Percentiles rank a stretch among this genome's conserved stretches.
Conservation (phyloP, 2,888 invertebrate species). For the Diabrotica balteata region DNA sequence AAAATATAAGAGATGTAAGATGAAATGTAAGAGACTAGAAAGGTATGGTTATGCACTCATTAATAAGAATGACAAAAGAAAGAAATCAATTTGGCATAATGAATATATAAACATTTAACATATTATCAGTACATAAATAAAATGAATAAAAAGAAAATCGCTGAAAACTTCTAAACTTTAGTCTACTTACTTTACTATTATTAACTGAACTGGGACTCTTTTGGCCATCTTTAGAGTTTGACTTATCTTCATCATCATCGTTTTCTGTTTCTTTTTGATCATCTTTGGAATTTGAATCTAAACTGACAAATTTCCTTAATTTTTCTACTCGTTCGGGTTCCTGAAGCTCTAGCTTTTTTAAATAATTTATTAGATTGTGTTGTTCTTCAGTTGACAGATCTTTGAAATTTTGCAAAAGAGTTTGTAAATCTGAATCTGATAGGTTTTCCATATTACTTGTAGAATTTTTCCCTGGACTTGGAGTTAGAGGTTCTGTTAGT, state of each 20-base stretch:
- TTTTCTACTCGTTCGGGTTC: slow-evolving; percentile 81
- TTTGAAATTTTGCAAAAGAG: slow-evolving; percentile 80
- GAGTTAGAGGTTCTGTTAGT: slow-evolving; percentile 42
- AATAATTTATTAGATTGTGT: slow-evolving; percentile 79
- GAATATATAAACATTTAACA: too few species aligned
- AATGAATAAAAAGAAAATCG: too few species aligned
- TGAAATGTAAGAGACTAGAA: too few species aligned
- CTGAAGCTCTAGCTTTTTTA: slow-evolving; percentile 80
- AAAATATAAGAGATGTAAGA: neutral
- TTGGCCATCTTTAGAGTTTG: slow-evolving; percentile 28
- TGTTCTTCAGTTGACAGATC: slow-evolving; percentile 83
- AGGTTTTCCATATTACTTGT: slow-evolving; percentile 70
- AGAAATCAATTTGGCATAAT: too few species aligned
- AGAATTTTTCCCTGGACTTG: slow-evolving; percentile 38
- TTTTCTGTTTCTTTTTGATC: slow-evolving; percentile 48
- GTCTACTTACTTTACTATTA: too few species aligned
- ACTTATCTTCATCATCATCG: slow-evolving; percentile 43
- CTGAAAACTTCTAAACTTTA: too few species aligned
- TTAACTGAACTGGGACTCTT: slow-evolving; percentile 50
- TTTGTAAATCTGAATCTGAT: slow-evolving; percentile 81
- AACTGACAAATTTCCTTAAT: slow-evolving; percentile 77
- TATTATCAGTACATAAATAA: too few species aligned
- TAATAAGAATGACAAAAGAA: too few species aligned
- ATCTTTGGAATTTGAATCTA: slow-evolving; percentile 55
- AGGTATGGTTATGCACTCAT: too few species aligned